Evolutionary conservation across 1,140 invertebrate genomes (phyloP).

Genomic region (Nasonia vitripennis): DNA sequence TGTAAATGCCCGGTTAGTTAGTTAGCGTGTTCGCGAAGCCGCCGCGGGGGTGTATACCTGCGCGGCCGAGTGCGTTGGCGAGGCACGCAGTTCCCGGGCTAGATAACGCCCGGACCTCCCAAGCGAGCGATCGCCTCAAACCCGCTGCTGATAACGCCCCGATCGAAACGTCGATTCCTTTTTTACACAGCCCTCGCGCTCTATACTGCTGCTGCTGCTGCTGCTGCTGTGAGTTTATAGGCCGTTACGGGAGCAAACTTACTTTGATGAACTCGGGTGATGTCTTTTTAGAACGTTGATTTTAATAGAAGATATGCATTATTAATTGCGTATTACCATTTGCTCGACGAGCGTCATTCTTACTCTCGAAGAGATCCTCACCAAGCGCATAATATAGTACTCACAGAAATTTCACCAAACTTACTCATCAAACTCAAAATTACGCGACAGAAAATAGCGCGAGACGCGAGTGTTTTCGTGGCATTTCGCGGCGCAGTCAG

Average conservation of each 20-base stretch:
- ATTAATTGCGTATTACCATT: background rate
- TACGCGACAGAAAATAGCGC: background rate
- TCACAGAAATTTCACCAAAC: background rate
- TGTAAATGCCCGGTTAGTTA: constrained; percentile 74
- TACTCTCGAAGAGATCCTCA: background rate
- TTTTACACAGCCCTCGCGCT: constrained; percentile 22
- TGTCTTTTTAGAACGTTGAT: no score
- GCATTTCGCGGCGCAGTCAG: constrained; percentile 64
- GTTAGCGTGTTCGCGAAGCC: constrained; percentile 70
- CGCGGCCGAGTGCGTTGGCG: background rate
- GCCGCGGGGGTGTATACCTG: constrained; percentile 26
- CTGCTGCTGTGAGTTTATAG: background rate
- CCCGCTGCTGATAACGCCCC: constrained; percentile 62
- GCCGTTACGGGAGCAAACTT: no score
- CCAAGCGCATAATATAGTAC: background rate
- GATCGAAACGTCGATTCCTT: constrained; percentile 60
- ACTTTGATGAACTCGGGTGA: no score
- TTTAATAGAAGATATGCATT: no score
- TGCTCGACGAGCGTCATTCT: background rate
- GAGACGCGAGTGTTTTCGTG: constrained; percentile 49
- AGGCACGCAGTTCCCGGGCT: constrained; percentile 51
- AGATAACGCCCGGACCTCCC: constrained; percentile 70
- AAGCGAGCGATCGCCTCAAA: constrained; percentile 70
- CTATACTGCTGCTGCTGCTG: constrained; percentile 1
- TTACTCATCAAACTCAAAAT: background rate